Conservation (phyloP, 2,113 vertebrate genomes). For the Ornithorhynchus anatinus region DNA sequence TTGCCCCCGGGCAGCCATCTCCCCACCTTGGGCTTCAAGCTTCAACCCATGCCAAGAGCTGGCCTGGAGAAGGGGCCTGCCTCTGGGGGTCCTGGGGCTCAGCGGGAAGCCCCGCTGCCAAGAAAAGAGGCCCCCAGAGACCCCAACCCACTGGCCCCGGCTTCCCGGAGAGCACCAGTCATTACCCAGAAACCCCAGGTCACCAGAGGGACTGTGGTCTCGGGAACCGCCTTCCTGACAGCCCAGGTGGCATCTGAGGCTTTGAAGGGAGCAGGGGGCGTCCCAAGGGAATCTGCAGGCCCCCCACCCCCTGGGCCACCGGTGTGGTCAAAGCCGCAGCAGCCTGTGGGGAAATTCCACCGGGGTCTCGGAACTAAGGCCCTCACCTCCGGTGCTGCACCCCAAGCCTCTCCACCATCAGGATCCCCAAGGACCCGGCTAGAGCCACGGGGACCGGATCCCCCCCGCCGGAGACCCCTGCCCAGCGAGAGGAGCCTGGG, state of each 20-base stretch:
- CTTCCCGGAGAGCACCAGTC: not conserved
- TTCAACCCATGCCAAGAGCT: too few species aligned
- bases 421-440: not conserved
- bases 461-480: conserved; percentile 30
- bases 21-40: too few species aligned
- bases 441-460: not conserved
- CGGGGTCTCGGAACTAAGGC: not conserved
- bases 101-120: not conserved
- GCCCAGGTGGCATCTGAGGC: too few species aligned
- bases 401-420: not conserved
- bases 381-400: too few species aligned
- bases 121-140: not conserved
- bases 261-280: too few species aligned
- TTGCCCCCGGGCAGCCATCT: conserved; percentile 24
- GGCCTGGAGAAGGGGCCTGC: not conserved
- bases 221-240: too few species aligned
- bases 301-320: not conserved
- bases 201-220: too few species aligned
- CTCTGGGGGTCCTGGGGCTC: not conserved
- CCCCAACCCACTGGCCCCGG: not conserved
- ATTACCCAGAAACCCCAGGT: not conserved
- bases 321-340: not conserved
- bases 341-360: not conserved
- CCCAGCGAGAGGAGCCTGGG: conserved; percentile 46
- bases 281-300: not conserved